Conservation (phyloP, 2,888 invertebrate genomes). For the Hyles lineata region DNA sequence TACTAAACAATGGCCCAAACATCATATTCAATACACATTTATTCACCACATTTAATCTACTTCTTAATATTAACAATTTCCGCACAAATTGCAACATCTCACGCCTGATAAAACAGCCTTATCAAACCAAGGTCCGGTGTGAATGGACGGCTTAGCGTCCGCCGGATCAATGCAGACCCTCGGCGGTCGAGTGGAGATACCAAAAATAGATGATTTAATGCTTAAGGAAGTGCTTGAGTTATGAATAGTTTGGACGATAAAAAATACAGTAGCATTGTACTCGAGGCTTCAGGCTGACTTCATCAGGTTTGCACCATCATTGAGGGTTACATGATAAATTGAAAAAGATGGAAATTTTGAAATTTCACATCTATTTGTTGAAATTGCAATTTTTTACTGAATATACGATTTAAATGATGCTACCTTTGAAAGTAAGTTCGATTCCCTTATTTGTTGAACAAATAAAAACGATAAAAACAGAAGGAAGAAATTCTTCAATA, state of each 20-base stretch:
- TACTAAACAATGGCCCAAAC: too few relatives aligned
- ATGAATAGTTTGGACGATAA: conserved; percentile 24
- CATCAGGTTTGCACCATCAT: background rate
- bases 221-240: conserved; percentile 28
- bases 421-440: too few relatives aligned
- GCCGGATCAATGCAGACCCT: conserved; percentile 25
- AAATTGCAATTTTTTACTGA: too few relatives aligned
- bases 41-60: too few relatives aligned
- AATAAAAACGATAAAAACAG: too few relatives aligned
- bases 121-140: background rate
- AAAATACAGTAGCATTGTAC: conserved; percentile 18
- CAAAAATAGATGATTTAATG: conserved; percentile 32
- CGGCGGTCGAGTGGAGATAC: conserved; percentile 29
- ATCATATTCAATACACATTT: too few relatives aligned
- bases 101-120: background rate
- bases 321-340: background rate
- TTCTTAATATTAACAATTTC: background rate
- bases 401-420: too few relatives aligned
- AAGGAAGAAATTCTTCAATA: too few relatives aligned
- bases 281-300: background rate
- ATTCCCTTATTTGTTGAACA: too few relatives aligned
- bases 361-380: too few relatives aligned
- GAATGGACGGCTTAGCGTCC: conserved; percentile 28
- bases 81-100: background rate
- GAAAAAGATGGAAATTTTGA: too few relatives aligned